Base-by-base conservation (phyloP, 2,888 invertebrate genomes). In the Unio delphinus region DNA sequence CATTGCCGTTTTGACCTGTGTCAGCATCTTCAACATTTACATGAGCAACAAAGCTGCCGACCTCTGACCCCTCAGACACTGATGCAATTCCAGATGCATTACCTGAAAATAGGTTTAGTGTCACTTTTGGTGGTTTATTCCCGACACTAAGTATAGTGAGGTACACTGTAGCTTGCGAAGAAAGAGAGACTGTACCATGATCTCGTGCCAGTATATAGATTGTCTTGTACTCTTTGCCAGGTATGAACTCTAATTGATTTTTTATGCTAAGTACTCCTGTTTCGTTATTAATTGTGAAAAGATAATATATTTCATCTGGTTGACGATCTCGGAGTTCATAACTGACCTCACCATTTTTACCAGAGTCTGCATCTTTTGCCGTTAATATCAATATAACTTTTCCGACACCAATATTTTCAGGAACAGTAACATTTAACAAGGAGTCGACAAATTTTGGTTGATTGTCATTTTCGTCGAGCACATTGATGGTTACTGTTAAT, bases 301-400 rank as follows among this genome's bases (percentile, higher is more conserved):
- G 68, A 64, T 76, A 68, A 30, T 68, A 56, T 18, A 80, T 75
- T 20, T 74, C 69, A 45, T 68, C 72, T 66, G 73, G 71, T 55
- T 76, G 77, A n/a, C 73, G 68, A 26, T 64, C 64, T n/a, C 72
- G 75, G n/a, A 86, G 89, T 82, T 88, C 87, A 81, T 91, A 92
- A 26, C 83, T 78, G 20, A 92, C 86, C 66, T 90, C 88, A 7
- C 90, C 94, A 87, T 97, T 97, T 8, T 92, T 93, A 11, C 96
- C 96, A 79, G 94, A 93, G 86, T 98, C 98, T 58, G 92, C 92
- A 88, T 98, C 98, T 8, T 92, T 93, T 0, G 98, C 97, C 28
- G 93, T 92, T 0, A 97, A 94, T 57, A 77, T 74, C 28, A 82
- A 69, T 63, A 83, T 74, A 59, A 71, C 70, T 61, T 73, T 78